Base-by-base conservation (phyloP, 2,113 vertebrate genomes). In the Phyllopteryx taeniolatus region DNA sequence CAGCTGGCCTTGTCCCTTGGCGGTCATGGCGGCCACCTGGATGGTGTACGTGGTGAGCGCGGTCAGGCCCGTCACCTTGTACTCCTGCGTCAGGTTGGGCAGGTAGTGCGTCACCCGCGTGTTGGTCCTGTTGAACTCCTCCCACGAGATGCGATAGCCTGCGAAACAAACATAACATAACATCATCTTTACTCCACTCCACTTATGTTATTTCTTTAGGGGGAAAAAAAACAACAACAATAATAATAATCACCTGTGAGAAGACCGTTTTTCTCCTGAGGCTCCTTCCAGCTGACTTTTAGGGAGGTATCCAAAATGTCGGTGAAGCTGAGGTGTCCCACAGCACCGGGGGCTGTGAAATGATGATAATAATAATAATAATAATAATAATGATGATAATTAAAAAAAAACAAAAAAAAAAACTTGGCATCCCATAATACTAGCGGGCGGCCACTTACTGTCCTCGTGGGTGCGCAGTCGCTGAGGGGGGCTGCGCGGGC, bases 101-200 rank as follows among this genome's bases (percentile, higher is more conserved):
- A 99, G 91, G 86, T 98, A 99, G 80, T 98, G 97, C 0, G 97
- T 99, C 68, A 99, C 97, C 0, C 97, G 93, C 0, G 96, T 99
- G 89, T 98, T 99, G 82, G 98, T 98, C 71, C 96, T 94, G 91
- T 99, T 99, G 77, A 96, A 98, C 77, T 99, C 96, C 78, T 99
- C 98, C 97, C 96, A 99, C n/a, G 98, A 99, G 89, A 99, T 98
- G 11, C 96, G 94, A 84, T 98, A 99, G 3, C 98, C 98, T 99
- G 88, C 17, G 71, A 81, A 49, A 47, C 2, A 11, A 13, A 39
- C 42, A 8, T 39, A 6, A 39, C n/a, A 57, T 11, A 22, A 42
- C 35, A 17, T 14, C 13, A 15, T 19, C 61, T 63, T 11, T 14
- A 35, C 31, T 35, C 5, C 31, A 19, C 1, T n/a, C 9, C 44